Conservation (phyloP, 2,113 vertebrate genomes). For the Daboia siamensis region DNA sequence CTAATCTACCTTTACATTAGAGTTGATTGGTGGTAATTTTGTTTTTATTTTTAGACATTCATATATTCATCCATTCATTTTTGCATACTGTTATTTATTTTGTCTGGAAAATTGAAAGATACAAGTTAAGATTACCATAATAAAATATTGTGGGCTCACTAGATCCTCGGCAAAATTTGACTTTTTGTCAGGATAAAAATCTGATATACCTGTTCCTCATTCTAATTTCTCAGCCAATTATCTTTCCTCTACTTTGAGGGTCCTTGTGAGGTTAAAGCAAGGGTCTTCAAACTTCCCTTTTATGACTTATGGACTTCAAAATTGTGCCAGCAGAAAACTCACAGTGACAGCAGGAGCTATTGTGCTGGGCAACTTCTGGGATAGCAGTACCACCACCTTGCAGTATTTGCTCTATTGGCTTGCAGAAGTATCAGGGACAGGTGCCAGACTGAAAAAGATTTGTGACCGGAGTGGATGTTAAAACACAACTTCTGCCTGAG, state of each 20-base stretch:
- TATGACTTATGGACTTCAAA: constrained; percentile 19
- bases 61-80: neutral
- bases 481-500: constrained; percentile 62
- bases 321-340: constrained; percentile 77
- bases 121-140: neutral
- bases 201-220: constrained; percentile 62
- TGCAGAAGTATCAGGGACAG: constrained; percentile 60
- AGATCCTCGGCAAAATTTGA: constrained; percentile 10
- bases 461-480: constrained; percentile 77
- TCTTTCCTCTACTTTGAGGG: constrained; percentile 73
- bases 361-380: constrained; percentile 69
- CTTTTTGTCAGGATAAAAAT: constrained; percentile 31
- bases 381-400: constrained; percentile 60
- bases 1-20: neutral
- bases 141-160: neutral
- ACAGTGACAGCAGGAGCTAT: constrained; percentile 78
- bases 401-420: constrained; percentile 74
- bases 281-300: too few relatives aligned
- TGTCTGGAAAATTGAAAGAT: neutral
- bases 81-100: neutral
- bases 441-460: constrained; percentile 85
- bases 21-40: neutral
- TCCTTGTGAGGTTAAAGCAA: neutral
- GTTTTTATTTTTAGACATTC: neutral
- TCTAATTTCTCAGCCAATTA: constrained; percentile 83